These are phyloP conservation scores for Anorthoa munda DNA, from an alignment of 2,888 invertebrate species.

Conservation along the genomic window DNA sequence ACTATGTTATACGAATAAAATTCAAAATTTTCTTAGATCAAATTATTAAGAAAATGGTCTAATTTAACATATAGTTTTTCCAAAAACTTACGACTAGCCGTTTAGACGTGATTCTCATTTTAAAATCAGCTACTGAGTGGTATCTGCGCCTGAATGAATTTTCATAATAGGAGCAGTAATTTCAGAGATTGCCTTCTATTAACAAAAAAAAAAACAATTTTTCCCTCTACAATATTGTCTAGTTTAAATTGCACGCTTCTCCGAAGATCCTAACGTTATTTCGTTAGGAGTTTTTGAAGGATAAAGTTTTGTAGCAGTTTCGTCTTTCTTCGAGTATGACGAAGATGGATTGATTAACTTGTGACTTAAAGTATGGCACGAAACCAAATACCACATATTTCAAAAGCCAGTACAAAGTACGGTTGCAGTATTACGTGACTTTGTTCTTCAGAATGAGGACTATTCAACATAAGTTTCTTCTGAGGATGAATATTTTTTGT, in stretches of 20 bases:
- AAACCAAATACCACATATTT: neutral
- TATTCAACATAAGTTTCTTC: neutral
- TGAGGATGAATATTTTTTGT: neutral
- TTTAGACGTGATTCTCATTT: too few relatives aligned
- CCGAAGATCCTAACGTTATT: neutral
- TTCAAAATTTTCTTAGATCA: too few relatives aligned
- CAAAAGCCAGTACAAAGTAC: neutral
- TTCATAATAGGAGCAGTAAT: neutral
- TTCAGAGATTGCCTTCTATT: neutral
- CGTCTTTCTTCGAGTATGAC: constrained; percentile 13
- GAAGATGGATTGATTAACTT: neutral
- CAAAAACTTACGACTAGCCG: too few relatives aligned
- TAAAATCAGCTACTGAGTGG: too few relatives aligned
- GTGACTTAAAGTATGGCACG: neutral
- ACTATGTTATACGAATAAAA: too few relatives aligned
- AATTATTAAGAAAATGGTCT: too few relatives aligned
- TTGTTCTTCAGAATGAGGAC: neutral
- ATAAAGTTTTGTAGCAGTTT: constrained; percentile 10
- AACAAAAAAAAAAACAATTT: neutral
- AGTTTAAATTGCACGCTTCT: neutral
- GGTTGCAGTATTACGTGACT: neutral
- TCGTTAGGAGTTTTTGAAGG: constrained; percentile 11
- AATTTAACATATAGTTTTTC: too few relatives aligned
- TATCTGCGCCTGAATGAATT: neutral
- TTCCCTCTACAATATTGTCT: neutral